Percentiles rank a stretch among this genome's conserved stretches.
Conservation (phyloP, 2,113 vertebrate genomes). For the Cynoglossus semilaevis region DNA sequence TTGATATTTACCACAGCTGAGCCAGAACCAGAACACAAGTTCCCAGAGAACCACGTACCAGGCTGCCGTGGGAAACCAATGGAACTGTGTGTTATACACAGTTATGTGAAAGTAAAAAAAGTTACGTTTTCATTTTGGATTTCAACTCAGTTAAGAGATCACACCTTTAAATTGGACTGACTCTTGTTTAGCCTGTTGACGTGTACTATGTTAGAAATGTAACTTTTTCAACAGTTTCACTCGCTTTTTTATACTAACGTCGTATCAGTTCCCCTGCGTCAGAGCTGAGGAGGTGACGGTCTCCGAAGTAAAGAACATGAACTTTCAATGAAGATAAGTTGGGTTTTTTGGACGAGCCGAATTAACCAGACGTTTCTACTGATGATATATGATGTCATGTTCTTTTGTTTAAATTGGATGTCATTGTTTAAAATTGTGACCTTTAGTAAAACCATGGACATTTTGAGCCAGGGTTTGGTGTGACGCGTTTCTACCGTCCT, state of each 20-base stretch:
- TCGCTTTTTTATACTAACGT: neutral
- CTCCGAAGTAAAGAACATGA: neutral
- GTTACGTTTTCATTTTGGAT: neutral
- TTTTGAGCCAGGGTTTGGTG: neutral
- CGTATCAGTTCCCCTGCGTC: neutral
- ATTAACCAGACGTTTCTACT: neutral
- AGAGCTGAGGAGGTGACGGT: too few species aligned
- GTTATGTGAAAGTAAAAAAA: neutral
- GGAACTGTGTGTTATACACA: neutral
- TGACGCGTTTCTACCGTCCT: neutral
- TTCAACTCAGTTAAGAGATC: neutral
- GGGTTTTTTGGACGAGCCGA: neutral
- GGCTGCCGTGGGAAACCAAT: neutral
- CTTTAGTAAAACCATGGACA: neutral
- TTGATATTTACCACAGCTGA: neutral
- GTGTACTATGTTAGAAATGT: neutral
- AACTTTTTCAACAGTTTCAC: neutral
- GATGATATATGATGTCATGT: neutral
- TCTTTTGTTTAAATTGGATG: neutral
- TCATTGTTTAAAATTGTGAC: neutral
- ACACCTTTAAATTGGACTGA: neutral
- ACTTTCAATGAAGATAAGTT: neutral
- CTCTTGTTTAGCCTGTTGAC: neutral
- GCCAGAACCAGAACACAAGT: neutral
- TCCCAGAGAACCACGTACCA: neutral